A percentile compares a stretch with the other conserved stretches of the same genome.
These are phyloP conservation scores for Gari tellinella DNA, from an alignment of 2,888 invertebrate genomes.

Conservation along the genomic window DNA sequence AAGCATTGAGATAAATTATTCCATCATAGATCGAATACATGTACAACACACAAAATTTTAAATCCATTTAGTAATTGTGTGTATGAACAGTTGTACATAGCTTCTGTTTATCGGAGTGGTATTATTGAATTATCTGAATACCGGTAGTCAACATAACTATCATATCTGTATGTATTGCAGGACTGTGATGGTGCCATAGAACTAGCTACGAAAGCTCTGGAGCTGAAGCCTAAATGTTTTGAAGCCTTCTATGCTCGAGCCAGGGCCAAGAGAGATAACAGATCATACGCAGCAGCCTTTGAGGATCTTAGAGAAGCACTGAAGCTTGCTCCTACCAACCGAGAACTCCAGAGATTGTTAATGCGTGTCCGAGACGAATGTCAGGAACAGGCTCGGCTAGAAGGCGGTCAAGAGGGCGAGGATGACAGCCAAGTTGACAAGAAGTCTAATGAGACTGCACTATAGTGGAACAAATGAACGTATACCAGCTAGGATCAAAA, in stretches of 20 bases:
- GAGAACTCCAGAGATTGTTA: constrained; percentile 91
- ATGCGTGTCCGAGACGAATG: constrained; percentile 90
- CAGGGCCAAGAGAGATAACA: constrained; percentile 92
- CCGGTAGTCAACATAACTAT: too few relatives aligned
- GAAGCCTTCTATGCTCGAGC: constrained; percentile 97
- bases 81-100: too few relatives aligned
- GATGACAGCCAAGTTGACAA: constrained; percentile 15
- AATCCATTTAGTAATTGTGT: too few relatives aligned
- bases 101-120: too few relatives aligned
- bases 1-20: too few relatives aligned
- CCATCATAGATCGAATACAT: too few relatives aligned
- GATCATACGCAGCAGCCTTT: constrained; percentile 87
- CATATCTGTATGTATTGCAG: constrained; percentile 81
- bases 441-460: constrained; percentile 47
- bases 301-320: constrained; percentile 93
- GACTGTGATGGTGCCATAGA: constrained; percentile 89
- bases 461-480: constrained; percentile 8
- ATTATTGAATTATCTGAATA: too few relatives aligned
- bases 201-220: constrained; percentile 93
- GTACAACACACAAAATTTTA: too few relatives aligned
- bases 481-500: too few relatives aligned
- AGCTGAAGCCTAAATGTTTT: constrained; percentile 93
- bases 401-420: constrained; percentile 18
- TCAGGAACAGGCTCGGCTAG: constrained; percentile 73
- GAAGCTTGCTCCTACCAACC: constrained; percentile 89